A percentile compares a stretch with the other conserved stretches of the same genome.
Evolutionary conservation across 1,140 invertebrate genomes (phyloP).

Genomic region (Conopomorpha cramerella): DNA sequence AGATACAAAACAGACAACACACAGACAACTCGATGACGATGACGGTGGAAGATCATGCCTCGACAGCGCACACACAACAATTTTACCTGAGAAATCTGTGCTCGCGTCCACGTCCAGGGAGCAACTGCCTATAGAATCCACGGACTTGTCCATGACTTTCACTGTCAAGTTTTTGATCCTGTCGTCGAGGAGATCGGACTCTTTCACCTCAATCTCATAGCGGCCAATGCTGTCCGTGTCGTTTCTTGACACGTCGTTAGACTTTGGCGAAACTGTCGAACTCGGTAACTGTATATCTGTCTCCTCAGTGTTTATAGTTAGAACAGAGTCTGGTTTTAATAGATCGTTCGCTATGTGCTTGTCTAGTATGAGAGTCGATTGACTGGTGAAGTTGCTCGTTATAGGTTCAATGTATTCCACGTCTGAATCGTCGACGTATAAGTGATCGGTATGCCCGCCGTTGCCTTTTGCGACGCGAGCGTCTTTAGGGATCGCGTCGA

Average conservation of each 20-base stretch:
- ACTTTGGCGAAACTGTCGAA: conserved; percentile 41
- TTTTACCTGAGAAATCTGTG: conserved; percentile 79
- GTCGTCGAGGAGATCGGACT: conserved; percentile 40
- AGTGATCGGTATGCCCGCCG: conserved; percentile 36
- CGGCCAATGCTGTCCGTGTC: conserved; percentile 43
- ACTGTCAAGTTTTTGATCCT: conserved; percentile 41
- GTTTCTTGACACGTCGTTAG: conserved; percentile 19
- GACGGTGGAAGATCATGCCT: conserved; percentile 5
- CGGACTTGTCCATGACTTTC: conserved; percentile 68
- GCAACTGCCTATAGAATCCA: conserved; percentile 79
- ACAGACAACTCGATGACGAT: conserved; percentile 1
- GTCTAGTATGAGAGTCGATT: conserved; percentile 44
- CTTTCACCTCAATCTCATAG: conserved; percentile 50
- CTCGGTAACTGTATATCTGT: conserved; percentile 45
- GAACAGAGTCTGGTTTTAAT: conserved; percentile 29
- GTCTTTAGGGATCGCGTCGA: conserved; percentile 50
- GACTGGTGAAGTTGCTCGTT: conserved; percentile 48
- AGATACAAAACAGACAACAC: no score
- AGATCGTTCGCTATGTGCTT: conserved; percentile 22
- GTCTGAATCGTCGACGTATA: conserved; percentile 35
- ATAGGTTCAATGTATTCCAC: conserved; percentile 53
- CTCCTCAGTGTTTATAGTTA: conserved; percentile 45
- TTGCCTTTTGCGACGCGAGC: conserved; percentile 35
- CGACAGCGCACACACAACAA: conserved; percentile 9
- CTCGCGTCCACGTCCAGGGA: conserved; percentile 80